Conservation (phyloP, 2,888 invertebrate genomes). For the Drosophila neutralis region DNA sequence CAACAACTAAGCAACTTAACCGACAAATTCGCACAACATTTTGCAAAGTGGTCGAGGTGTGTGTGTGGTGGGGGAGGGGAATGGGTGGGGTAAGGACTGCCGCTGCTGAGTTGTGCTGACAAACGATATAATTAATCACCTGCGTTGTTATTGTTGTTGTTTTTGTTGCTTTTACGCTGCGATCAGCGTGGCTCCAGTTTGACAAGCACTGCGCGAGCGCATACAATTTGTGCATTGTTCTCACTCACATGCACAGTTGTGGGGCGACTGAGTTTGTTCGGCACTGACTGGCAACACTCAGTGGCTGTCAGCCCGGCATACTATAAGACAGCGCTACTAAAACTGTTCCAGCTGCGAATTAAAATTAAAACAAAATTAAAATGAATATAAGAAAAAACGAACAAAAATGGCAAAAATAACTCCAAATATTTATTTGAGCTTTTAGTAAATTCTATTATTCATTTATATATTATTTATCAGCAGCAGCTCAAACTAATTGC, state of each 20-base stretch:
- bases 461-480: background rate
- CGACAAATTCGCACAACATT: constrained; percentile 55
- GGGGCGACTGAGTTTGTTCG: background rate
- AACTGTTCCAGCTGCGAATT: background rate
- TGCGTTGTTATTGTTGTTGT: constrained; percentile 19
- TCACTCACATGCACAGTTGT: background rate
- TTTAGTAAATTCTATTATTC: background rate
- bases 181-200: constrained; percentile 51
- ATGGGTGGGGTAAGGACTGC: constrained; percentile 7
- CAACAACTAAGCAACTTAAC: constrained; percentile 35
- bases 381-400: background rate
- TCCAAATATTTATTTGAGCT: background rate
- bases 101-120: constrained; percentile 41
- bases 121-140: constrained; percentile 58
- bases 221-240: background rate
- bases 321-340: background rate
- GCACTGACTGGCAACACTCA: background rate
- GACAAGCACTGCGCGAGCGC: constrained; percentile 32
- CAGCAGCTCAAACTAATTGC: background rate
- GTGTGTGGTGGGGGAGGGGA: constrained; percentile 1
- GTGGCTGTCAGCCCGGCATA: background rate
- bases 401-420: background rate
- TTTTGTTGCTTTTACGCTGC: constrained; percentile 5
- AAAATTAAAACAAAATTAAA: background rate
- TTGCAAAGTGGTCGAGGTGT: constrained; percentile 25